Base-by-base conservation (phyloP, 1,140 invertebrate genomes). In the Aphelinus certus region DNA sequence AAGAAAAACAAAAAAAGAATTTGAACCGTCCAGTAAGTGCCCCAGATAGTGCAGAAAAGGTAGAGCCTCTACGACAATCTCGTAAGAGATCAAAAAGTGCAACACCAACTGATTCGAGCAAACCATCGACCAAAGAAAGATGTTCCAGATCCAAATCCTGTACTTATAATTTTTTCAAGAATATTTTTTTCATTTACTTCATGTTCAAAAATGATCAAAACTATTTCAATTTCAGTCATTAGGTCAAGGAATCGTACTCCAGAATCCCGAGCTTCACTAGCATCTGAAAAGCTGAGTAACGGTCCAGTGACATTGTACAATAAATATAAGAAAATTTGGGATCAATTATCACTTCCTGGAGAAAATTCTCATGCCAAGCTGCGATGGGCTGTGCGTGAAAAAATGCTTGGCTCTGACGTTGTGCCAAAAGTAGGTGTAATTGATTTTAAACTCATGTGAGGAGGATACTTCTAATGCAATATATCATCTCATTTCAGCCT, bases 281-380 rank as follows among this genome's bases (percentile, higher is more conserved):
- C 62, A 7, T 71, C 79, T 51, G 81, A 82, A 66, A 91, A 90
- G 88, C 10, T 89, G 86, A 2, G 9, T 1, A 56, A 43, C 78
- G 93, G 94, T 83, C 93, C 94, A 61, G 93, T 95, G 2, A 86
- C 90, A 7, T 83, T 94, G 7, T 95, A 94, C 82, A 93, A 94
- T 65, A 91, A 93, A 75, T 95, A 94, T 81, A 90, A 92, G 80
- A 87, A 90, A 57, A 87, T 92, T 77, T 95, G 94, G 94, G 90
- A 90, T n/a, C 90, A 92, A 79, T 90, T 93, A 61, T 90, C 91
- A 82, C 88, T 94, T 51, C 93, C 93, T 3, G 93, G 93, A 45
- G 92, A 93, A 84, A 90, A 91, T 76, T 85, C 88, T 57, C 89
- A 90, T 74, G 80, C 88, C 0, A 89, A 91, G 63, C 77, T 93